Evolutionary conservation across 1,140 invertebrate genomes (phyloP).

Genomic region (Periplaneta americana): DNA sequence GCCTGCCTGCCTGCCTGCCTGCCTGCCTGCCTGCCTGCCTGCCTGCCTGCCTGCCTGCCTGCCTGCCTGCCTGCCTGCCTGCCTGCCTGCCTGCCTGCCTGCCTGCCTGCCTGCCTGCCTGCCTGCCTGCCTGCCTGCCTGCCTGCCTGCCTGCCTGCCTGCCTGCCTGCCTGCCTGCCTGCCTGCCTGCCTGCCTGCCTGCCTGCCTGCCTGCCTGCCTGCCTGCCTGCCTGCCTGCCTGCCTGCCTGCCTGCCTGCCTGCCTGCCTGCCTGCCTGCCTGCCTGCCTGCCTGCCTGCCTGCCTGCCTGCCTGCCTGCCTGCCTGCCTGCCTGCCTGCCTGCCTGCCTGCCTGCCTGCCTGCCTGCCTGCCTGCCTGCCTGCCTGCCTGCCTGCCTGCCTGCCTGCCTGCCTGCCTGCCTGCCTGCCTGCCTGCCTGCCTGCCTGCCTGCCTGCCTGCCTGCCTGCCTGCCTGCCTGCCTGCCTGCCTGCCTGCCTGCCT

Average conservation of each 20-base stretch:
- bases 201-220: background rate
- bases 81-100: background rate
- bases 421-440: background rate
- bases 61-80: background rate
- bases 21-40: background rate
- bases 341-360: background rate
- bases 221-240: background rate
- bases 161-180: background rate
- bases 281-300: background rate
- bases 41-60: background rate
- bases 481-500: background rate
- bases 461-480: background rate
- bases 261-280: background rate
- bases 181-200: background rate
- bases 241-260: background rate
- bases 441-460: background rate
- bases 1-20: background rate
- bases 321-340: background rate
- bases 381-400: background rate
- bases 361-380: background rate
- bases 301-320: background rate
- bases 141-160: background rate
- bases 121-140: background rate
- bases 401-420: background rate
- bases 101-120: background rate